Base-by-base conservation (phyloP, 2,113 vertebrate genomes). In the Myotis brandtii region DNA sequence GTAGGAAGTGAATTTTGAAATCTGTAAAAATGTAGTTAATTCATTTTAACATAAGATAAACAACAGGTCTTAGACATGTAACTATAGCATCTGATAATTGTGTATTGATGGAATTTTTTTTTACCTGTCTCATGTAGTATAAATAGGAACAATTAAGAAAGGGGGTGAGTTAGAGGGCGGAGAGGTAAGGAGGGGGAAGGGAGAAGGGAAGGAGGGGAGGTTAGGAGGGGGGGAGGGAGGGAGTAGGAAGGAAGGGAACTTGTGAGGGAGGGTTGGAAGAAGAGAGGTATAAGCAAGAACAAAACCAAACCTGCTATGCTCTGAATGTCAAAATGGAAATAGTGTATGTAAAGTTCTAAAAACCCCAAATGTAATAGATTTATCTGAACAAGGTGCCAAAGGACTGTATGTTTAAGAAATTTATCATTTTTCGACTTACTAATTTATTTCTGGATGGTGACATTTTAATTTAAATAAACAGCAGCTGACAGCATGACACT, bases 381-480 rank as follows among this genome's bases (percentile, higher is more conserved):
- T 64, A 94, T 95, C 97, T 98, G 96, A 98, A 98, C 97, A 97
- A 97, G 95, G 93, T 96, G 95, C 95, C 93, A 94, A 98, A 98
- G 95, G 97, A 96, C 94, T 95, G 96, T 95, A 91, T 97, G 95
- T 97, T 98, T 95, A 95, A 97, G 93, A 97, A 98, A 96, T 97
- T 96, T 93, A 34, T 79, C 97, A 79, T 97, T 98, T 98, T 98
- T 96, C 97, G 97, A 98, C 98, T 98, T 98, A 96, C 96, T 98
- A 96, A 97, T 98, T 98, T 98, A 98, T 98, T 98, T 98, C 98
- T 98, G 97, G 98, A 97, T 98, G 97, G 97, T 98, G 98, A 98
- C 98, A 98, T 98, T 99, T 98, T 98, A 97, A 97, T 98, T 98
- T 98, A 98, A 98, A 98, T 98, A 99, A 98, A 98, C 98, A 98